Percentiles rank a stretch among this genome's conserved stretches.
These are phyloP conservation scores for Glaucidium brasilianum DNA, from an alignment of 2,113 vertebrate species.

Conservation along the genomic window DNA sequence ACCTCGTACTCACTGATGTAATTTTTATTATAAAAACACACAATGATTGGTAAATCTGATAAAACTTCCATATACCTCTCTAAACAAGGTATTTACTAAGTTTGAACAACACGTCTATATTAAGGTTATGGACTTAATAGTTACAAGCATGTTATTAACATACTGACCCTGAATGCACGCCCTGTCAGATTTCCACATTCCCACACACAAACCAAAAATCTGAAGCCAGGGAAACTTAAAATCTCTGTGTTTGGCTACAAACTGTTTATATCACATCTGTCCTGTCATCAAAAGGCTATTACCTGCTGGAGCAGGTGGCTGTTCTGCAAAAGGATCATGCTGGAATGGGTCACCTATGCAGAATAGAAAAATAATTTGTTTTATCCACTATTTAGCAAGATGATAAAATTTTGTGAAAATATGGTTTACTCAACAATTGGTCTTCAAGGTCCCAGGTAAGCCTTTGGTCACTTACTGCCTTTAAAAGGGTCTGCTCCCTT, in stretches of 20 bases:
- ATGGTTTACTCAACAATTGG: neutral
- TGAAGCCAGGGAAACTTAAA: neutral
- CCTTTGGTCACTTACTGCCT: slow-evolving; percentile 57
- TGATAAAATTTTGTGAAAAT: neutral
- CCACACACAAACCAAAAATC: neutral
- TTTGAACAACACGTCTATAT: neutral
- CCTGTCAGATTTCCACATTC: neutral
- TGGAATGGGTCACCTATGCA: slow-evolving; percentile 89
- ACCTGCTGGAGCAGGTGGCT: slow-evolving; percentile 82
- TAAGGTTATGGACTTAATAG: neutral
- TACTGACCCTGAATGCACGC: neutral
- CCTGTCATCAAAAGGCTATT: slow-evolving; percentile 2
- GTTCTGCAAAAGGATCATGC: slow-evolving; percentile 91
- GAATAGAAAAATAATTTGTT: neutral
- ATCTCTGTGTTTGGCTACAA: neutral
- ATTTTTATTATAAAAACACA: neutral
- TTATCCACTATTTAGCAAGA: neutral
- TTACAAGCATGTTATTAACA: neutral
- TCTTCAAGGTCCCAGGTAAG: neutral
- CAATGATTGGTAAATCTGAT: neutral
- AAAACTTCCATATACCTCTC: neutral
- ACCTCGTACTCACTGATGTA: neutral
- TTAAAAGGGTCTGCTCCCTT: slow-evolving; percentile 84
- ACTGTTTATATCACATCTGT: neutral
- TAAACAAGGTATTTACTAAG: neutral